These are phyloP conservation scores for Sigmodon hispidus DNA, from an alignment of 2,113 vertebrate species.

Conservation along the genomic window DNA sequence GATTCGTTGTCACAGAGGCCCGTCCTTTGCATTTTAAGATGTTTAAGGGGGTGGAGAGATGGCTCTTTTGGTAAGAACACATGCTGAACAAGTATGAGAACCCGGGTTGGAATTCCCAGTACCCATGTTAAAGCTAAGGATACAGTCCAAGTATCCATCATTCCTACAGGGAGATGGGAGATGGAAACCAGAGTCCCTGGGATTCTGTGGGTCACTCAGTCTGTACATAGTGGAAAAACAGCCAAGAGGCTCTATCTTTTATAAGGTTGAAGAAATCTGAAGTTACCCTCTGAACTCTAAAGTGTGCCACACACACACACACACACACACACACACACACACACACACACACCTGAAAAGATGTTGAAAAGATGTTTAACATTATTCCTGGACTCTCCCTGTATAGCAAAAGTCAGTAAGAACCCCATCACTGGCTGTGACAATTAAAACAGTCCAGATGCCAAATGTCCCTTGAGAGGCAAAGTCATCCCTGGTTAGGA, in stretches of 20 bases:
- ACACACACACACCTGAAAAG: background rate
- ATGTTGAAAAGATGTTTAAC: background rate
- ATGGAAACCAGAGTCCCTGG: background rate
- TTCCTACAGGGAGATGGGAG: background rate
- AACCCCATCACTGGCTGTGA: background rate
- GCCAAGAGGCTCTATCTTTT: background rate
- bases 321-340: background rate
- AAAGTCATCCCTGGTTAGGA: slow-evolving; percentile 37
- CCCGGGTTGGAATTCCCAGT: background rate
- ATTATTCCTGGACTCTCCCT: background rate
- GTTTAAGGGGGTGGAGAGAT: background rate
- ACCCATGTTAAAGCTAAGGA: no score
- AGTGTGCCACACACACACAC: background rate
- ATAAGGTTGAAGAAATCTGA: background rate
- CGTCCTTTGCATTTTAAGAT: background rate
- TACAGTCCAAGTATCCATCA: background rate
- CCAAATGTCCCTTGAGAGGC: slow-evolving; percentile 18
- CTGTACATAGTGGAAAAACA: background rate
- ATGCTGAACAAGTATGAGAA: background rate
- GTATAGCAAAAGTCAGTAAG: background rate
- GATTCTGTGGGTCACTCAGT: background rate
- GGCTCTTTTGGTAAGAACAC: background rate
- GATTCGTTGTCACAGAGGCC: background rate
- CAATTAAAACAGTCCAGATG: slow-evolving; percentile 22
- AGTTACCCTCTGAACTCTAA: background rate